Conservation (phyloP, 2,113 vertebrate species). For the Leuciscus idus region DNA sequence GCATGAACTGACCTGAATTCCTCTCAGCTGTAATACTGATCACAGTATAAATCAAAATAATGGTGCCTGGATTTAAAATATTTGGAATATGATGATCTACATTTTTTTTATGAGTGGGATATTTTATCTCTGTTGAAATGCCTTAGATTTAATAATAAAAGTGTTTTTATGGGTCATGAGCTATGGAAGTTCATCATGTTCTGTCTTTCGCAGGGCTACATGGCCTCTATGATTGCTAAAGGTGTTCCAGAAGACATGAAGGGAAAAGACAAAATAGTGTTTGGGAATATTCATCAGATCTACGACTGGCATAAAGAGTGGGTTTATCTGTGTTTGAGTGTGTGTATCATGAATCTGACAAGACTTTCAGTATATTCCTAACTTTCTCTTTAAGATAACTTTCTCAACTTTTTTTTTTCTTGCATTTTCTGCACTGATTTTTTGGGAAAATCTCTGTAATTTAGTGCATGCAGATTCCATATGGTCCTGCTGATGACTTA, state of each 20-base stretch:
- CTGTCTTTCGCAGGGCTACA: conserved; percentile 81
- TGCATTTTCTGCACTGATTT: not conserved
- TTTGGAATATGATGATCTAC: conserved; percentile 18
- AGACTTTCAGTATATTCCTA: not conserved
- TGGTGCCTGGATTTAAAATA: conserved; percentile 16
- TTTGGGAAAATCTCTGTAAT: not conserved
- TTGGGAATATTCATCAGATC: conserved; percentile 94
- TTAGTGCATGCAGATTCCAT: not conserved
- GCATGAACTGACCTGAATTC: conserved; percentile 26
- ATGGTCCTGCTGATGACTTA: not conserved
- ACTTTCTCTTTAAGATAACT: not conserved
- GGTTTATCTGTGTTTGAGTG: conserved; percentile 60
- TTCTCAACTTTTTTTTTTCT: not conserved
- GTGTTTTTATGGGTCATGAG: conserved; percentile 21
- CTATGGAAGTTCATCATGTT: conserved; percentile 22
- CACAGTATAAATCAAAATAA: conserved; percentile 31
- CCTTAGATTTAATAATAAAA: conserved; percentile 7
- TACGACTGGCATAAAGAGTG: conserved; percentile 94
- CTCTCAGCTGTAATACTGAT: conserved; percentile 20
- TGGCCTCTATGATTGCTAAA: conserved; percentile 83
- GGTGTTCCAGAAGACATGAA: conserved; percentile 87
- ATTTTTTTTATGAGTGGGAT: not conserved
- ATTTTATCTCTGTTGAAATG: conserved; percentile 26
- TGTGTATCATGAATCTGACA: not conserved
- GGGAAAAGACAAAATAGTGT: conserved; percentile 92